Conservation (phyloP, 2,888 invertebrate species). For the Smittia sp. region DNA sequence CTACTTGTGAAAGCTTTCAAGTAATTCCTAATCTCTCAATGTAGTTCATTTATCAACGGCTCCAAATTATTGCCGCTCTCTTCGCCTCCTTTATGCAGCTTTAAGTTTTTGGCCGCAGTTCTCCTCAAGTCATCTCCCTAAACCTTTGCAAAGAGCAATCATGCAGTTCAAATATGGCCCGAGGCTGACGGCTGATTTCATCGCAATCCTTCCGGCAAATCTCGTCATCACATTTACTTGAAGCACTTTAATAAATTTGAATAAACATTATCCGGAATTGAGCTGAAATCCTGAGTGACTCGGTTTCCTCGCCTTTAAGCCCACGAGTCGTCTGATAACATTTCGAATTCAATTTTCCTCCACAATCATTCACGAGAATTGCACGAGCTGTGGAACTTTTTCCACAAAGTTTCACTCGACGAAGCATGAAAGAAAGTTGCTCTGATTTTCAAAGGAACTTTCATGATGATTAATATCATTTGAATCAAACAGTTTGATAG, state of each 20-base stretch:
- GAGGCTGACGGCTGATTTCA: neutral
- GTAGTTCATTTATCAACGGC: neutral
- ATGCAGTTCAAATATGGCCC: neutral
- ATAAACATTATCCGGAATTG: neutral
- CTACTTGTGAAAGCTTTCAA: neutral
- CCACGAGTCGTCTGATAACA: neutral
- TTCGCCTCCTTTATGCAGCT: too few relatives aligned
- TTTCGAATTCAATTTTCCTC: neutral
- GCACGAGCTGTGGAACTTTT: neutral
- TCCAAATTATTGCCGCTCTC: neutral
- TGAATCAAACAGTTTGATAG: too few relatives aligned
- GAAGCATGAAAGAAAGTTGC: constrained; percentile 6
- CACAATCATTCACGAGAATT: neutral
- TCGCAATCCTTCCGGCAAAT: constrained; percentile 1
- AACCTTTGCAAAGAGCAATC: too few relatives aligned
- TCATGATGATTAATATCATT: constrained; percentile 19
- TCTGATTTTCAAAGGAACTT: constrained; percentile 8
- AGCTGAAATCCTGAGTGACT: neutral
- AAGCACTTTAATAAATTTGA: neutral
- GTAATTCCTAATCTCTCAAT: constrained; percentile 15
- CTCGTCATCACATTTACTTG: neutral
- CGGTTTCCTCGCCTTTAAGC: too few relatives aligned
- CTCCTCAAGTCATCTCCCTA: too few relatives aligned
- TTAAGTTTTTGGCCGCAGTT: too few relatives aligned
- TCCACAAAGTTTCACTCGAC: neutral